A percentile compares a stretch with the other conserved stretches of the same genome.
Conservation (phyloP, 1,140 invertebrate genomes). For the Araneus ventricosus region DNA sequence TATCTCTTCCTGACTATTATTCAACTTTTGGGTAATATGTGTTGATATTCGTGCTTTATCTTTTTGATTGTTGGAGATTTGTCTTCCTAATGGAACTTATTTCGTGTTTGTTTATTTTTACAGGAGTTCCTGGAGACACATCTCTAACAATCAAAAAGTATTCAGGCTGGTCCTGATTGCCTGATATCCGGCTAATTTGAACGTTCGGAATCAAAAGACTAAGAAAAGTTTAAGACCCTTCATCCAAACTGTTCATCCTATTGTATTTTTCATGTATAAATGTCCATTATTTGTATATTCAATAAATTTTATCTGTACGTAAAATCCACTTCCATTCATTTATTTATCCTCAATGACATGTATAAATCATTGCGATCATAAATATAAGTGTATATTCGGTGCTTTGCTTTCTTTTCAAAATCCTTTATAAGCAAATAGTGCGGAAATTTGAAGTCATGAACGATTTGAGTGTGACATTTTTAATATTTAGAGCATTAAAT, state of each 20-base stretch:
- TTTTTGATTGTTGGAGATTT: slow-evolving; percentile 73
- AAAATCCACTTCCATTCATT: neutral
- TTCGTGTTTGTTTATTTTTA: slow-evolving; percentile 54
- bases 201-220: neutral
- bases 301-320: slow-evolving; percentile 67
- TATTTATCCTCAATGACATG: neutral
- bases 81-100: slow-evolving; percentile 61
- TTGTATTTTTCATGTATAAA: slow-evolving; percentile 65
- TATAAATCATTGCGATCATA: neutral
- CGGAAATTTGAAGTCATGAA: too few species aligned
- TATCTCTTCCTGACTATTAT: too few species aligned
- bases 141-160: slow-evolving; percentile 75
- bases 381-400: neutral
- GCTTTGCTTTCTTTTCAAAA: too few species aligned
- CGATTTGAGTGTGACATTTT: too few species aligned
- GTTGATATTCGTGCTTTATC: neutral
- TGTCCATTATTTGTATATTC: slow-evolving; percentile 68
- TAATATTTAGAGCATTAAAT: too few species aligned
- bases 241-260: slow-evolving; percentile 52
- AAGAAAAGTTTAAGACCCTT: neutral
- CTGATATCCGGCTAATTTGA: neutral
- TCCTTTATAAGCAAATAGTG: too few species aligned
- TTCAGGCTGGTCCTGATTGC: slow-evolving; percentile 71
- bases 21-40: too few species aligned
- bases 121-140: slow-evolving; percentile 71